phyloP scores from a whole-genome alignment of 2,888 invertebrate genomes.

The Xestia c-nigrum region DNA sequence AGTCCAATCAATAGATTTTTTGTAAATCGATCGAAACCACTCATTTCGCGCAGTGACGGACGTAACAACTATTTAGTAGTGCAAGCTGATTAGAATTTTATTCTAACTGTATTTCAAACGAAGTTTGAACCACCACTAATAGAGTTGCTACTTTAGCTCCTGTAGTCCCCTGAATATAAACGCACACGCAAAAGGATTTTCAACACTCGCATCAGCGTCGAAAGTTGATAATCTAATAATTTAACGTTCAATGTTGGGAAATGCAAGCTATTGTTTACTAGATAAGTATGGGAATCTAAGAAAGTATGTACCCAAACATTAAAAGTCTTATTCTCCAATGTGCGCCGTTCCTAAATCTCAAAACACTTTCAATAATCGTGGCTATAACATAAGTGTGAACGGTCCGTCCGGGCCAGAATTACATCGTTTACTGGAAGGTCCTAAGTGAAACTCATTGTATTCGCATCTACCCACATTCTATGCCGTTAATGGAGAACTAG shows the following conservation, averaged over 20 bases:
- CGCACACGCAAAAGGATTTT: no score
- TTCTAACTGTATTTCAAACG: no score
- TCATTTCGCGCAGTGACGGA: no score
- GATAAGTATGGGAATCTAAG: neutral
- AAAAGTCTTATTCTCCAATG: no score
- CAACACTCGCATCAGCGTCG: neutral
- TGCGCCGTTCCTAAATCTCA: constrained; percentile 1
- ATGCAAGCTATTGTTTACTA: neutral
- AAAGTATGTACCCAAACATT: no score
- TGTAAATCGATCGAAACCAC: no score
- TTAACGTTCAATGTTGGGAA: neutral
- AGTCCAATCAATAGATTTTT: no score
- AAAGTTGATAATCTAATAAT: neutral
- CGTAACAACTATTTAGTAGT: no score
- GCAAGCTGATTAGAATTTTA: no score
- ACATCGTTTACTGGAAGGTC: constrained; percentile 15
- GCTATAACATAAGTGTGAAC: neutral
- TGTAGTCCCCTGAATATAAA: no score
- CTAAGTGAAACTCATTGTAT: constrained; percentile 58
- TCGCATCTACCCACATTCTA: constrained; percentile 37
- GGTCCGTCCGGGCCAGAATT: constrained; percentile 15
- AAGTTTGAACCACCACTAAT: no score
- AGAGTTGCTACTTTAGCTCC: no score
- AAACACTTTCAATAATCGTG: constrained; percentile 19
- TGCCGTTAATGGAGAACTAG: constrained; percentile 15